Evolutionary conservation across 2,888 invertebrate genomes (phyloP).

Genomic region (Eupithecia centaureata): DNA sequence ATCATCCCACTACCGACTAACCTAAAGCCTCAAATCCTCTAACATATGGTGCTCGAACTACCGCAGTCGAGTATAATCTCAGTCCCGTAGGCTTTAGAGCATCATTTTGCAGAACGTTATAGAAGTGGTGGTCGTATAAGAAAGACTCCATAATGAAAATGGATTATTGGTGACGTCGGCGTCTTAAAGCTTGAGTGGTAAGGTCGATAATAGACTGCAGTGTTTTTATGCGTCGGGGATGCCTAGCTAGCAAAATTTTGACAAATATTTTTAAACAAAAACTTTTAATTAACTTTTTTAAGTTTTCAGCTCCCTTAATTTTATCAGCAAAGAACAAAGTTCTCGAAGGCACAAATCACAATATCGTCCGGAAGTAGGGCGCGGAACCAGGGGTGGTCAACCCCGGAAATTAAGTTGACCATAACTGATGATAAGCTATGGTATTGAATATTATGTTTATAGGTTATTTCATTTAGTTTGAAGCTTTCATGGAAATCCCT

Average conservation of each 20-base stretch:
- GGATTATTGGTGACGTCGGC: conserved; percentile 27
- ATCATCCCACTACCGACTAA: not conserved
- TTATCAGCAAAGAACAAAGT: not conserved
- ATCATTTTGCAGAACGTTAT: not conserved
- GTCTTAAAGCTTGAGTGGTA: conserved; percentile 14
- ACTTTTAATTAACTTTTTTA: too few relatives aligned
- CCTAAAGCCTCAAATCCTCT: conserved; percentile 6
- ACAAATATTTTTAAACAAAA: too few relatives aligned
- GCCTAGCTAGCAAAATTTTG: too few relatives aligned
- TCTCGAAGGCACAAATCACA: too few relatives aligned
- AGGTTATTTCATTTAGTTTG: not conserved
- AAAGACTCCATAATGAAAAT: conserved; percentile 32
- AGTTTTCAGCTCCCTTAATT: not conserved
- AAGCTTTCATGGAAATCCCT: not conserved
- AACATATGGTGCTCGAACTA: not conserved
- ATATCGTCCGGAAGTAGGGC: not conserved
- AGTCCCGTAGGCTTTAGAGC: not conserved
- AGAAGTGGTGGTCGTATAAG: conserved; percentile 21
- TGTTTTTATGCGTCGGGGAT: not conserved
- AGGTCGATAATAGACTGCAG: conserved; percentile 22
- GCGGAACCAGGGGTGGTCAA: conserved; percentile 3
- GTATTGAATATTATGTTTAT: not conserved
- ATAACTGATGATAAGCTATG: not conserved
- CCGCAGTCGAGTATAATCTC: not conserved
- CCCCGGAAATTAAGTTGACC: conserved; percentile 8